Base-by-base conservation (phyloP, 1,140 invertebrate species). In the Nixonia krombeini region DNA sequence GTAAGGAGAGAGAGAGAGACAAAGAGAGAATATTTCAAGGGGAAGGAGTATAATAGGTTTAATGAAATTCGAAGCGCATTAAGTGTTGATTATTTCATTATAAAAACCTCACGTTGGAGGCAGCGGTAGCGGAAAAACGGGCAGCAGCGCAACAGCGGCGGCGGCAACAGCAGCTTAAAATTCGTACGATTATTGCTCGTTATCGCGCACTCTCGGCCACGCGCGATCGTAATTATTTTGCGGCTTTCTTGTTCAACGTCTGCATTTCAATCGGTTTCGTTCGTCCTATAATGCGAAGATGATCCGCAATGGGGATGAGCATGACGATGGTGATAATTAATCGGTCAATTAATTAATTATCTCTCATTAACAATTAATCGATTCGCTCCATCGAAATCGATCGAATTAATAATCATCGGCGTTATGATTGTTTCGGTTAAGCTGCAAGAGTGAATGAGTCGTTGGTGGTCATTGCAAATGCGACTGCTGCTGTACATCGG, bases 81-180 rank as follows among this genome's bases (percentile, higher is more conserved):
- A 16, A 15, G 35, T 37, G 15, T 37, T 13, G 35, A 3, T 37
- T 3, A 33, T 37, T 15, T 16, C 15, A 13, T 12, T 16, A 16
- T 37, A 37, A 37, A 37, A 16, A 37, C 12, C 35, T 37, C 35
- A 16, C 2, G 35, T 37, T 16, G 35, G 15, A 37, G 35, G 35
- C 35, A 16, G 61, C 61, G 49, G 10, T 29, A 13, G 35, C 4
- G 29, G 45, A 49, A 29, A 57, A 71, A 66, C 73, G 70, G 66
- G 68, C 62, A 62, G 72, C 63, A 73, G 61, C 63, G 61, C 66
- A 67, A 68, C 63, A 70, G 44, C 61, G 63, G 63, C 63, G 41
- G 52, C 68, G 68, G 70, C 59, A 66, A 44, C 51, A 46, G 42
- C 17, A 41, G 59, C 72, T 73, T 75, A 74, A 78, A 76, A 75